phyloP scores from a whole-genome alignment of 1,140 invertebrate genomes.

The Phymorhynchus buccinoides region DNA sequence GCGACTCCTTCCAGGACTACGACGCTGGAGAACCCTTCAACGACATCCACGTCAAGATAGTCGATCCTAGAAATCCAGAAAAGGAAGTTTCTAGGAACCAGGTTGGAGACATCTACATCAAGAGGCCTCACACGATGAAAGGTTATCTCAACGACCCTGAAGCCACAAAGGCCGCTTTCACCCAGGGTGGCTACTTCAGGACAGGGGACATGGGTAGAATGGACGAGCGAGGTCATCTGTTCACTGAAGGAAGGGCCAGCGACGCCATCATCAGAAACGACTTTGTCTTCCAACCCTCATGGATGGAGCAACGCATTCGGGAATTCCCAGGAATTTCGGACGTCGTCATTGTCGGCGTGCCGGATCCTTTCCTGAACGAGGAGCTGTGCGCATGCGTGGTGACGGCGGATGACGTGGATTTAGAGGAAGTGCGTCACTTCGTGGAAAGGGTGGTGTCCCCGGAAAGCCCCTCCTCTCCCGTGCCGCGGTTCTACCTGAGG shows the following conservation, averaged over 20 bases:
- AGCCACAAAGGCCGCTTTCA: slow-evolving; percentile 25
- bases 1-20: background rate
- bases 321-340: background rate
- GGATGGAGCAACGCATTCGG: slow-evolving; percentile 5
- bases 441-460: background rate
- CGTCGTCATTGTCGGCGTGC: slow-evolving; percentile 2
- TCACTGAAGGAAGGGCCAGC: slow-evolving; percentile 5
- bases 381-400: slow-evolving; percentile 30
- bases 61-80: background rate
- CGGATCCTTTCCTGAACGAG: slow-evolving; percentile 9
- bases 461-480: background rate
- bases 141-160: slow-evolving; percentile 10
- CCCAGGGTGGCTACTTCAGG: slow-evolving; percentile 10
- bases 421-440: background rate
- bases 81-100: background rate
- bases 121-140: background rate
- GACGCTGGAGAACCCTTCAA: background rate
- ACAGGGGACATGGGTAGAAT: slow-evolving; percentile 23
- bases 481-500: slow-evolving; percentile 5
- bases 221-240: slow-evolving; percentile 12
- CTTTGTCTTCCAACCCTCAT: slow-evolving; percentile 1
- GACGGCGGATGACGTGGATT: background rate
- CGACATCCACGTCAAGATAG: background rate
- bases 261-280: slow-evolving; percentile 18
- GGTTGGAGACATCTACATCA: background rate